A percentile compares a stretch with the other conserved stretches of the same genome.
These are phyloP conservation scores for Macaria liturata DNA, from an alignment of 2,888 invertebrate species.

Conservation along the genomic window DNA sequence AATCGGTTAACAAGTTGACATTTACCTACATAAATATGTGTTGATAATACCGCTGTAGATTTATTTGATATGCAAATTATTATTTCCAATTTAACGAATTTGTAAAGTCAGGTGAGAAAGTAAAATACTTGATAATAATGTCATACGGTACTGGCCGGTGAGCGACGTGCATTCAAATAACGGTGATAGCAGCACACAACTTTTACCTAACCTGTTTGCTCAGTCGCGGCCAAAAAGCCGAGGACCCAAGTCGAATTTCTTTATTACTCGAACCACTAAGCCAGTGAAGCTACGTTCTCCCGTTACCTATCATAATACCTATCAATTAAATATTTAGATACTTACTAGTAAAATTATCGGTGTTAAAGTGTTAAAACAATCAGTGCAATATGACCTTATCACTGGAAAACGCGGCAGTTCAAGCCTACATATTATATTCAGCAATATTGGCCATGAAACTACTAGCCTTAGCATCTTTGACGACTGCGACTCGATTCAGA, in stretches of 20 bases:
- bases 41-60: too few relatives aligned
- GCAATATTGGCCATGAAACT: slow-evolving; percentile 65
- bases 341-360: too few relatives aligned
- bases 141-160: slow-evolving; percentile 5
- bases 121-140: background rate
- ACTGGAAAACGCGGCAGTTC: slow-evolving; percentile 53
- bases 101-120: too few relatives aligned
- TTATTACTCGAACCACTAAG: slow-evolving; percentile 21
- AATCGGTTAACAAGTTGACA: too few relatives aligned
- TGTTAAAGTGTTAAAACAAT: slow-evolving; percentile 2
- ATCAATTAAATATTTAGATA: too few relatives aligned
- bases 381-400: slow-evolving; percentile 49
- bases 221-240: background rate
- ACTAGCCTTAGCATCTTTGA: slow-evolving; percentile 50
- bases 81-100: too few relatives aligned
- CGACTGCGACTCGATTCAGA: slow-evolving; percentile 47
- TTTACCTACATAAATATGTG: too few relatives aligned
- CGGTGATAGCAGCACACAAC: slow-evolving; percentile 9
- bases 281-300: slow-evolving; percentile 18
- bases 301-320: slow-evolving; percentile 5
- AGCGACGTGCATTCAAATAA: background rate
- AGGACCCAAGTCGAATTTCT: slow-evolving; percentile 7
- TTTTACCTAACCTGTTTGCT: slow-evolving; percentile 20
- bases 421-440: slow-evolving; percentile 63
- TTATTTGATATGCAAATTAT: too few relatives aligned